Percentiles rank a stretch among this genome's conserved stretches.
These are phyloP conservation scores for Pseudonaja textilis DNA, from an alignment of 2,113 vertebrate species.

Conservation along the genomic window DNA sequence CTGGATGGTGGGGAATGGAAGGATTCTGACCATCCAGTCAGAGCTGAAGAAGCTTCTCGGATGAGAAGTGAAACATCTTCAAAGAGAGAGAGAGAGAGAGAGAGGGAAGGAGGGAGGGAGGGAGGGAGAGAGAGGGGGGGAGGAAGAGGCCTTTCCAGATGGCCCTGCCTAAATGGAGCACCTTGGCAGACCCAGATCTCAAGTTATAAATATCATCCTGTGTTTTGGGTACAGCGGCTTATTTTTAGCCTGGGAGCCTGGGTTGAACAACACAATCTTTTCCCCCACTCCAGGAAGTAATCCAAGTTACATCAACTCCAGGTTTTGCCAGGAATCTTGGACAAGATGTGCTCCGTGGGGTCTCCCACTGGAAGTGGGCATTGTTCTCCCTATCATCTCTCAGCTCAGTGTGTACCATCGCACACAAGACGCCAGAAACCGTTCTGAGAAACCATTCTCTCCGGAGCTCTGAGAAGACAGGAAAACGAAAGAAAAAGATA, in stretches of 20 bases:
- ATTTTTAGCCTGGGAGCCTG: background rate
- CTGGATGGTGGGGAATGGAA: too few relatives aligned
- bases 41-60: too few relatives aligned
- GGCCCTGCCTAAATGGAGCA: background rate
- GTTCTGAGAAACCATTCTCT: background rate
- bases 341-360: background rate
- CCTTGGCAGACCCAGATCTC: background rate
- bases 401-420: background rate
- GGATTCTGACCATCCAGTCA: too few relatives aligned
- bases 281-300: too few relatives aligned
- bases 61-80: too few relatives aligned
- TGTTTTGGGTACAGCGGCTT: background rate
- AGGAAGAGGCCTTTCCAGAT: background rate
- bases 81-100: background rate
- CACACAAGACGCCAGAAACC: background rate
- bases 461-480: background rate
- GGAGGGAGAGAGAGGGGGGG: too few relatives aligned
- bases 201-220: constrained; percentile 2
- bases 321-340: background rate
- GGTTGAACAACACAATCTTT: background rate
- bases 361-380: background rate
- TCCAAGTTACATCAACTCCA: background rate
- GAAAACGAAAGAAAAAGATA: background rate
- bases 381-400: background rate
- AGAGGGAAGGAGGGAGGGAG: too few relatives aligned